Percentiles rank a stretch among this genome's conserved stretches.
Evolutionary conservation across 23 tunicate genomes (phyloP).

Genomic region (Botrylloides violaceus): DNA sequence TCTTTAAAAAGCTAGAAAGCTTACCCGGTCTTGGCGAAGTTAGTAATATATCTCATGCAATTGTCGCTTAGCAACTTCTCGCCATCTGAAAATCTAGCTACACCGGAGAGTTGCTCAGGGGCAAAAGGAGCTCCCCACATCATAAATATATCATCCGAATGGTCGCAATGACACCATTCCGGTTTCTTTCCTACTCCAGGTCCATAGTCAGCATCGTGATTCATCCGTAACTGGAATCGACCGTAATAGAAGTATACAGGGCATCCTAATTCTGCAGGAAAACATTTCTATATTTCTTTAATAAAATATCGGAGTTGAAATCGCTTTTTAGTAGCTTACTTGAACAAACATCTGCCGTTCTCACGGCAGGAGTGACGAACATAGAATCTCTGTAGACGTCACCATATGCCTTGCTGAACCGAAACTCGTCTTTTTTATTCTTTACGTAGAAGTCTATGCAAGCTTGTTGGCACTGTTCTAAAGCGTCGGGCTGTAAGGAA

Average conservation of each 20-base stretch:
- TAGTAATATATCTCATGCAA: slow-evolving; percentile 12
- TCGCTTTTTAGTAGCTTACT: neutral
- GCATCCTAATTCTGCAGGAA: neutral
- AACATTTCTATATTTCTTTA: too few species aligned
- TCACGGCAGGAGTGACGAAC: neutral
- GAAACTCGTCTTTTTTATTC: slow-evolving; percentile 1
- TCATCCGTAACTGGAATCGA: neutral
- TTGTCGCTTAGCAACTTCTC: neutral
- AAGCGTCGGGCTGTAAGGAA: neutral
- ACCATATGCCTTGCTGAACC: slow-evolving; percentile 5
- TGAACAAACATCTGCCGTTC: neutral
- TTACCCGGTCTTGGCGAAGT: slow-evolving; percentile 18
- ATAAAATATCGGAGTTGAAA: too few species aligned
- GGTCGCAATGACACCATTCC: slow-evolving; percentile 12
- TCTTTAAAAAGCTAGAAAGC: too few species aligned
- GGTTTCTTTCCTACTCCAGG: slow-evolving; percentile 6
- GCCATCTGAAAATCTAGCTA: neutral
- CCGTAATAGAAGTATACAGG: slow-evolving; percentile 8
- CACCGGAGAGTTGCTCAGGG: neutral
- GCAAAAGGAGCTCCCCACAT: slow-evolving; percentile 15
- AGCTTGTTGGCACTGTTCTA: slow-evolving; percentile 4
- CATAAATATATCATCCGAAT: slow-evolving; percentile 10
- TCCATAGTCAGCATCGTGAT: neutral
- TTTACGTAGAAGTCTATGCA: slow-evolving; percentile 8
- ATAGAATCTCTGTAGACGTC: slow-evolving; percentile 3